Percentiles rank a stretch among this genome's conserved stretches.
These are phyloP conservation scores for Xiphorhynchus elegans DNA, from an alignment of 2,113 vertebrate genomes.

Conservation along the genomic window DNA sequence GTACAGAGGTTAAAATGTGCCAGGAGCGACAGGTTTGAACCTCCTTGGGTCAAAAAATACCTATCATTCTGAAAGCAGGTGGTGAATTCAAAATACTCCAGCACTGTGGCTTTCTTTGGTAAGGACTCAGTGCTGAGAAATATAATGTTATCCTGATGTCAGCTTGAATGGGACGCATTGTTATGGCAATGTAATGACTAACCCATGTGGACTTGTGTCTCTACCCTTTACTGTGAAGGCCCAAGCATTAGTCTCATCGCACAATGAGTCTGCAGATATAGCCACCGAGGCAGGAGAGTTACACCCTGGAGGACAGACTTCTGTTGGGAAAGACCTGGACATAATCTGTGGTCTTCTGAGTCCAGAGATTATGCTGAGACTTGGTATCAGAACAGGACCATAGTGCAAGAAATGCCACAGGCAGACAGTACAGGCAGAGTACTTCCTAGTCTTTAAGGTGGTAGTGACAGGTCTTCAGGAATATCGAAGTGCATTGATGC, in stretches of 20 bases:
- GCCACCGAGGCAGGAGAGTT: neutral
- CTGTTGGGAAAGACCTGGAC: neutral
- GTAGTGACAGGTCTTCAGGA: neutral
- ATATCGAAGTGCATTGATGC: neutral
- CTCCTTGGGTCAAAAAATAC: neutral
- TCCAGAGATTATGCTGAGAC: neutral
- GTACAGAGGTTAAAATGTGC: neutral
- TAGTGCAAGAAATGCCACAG: neutral
- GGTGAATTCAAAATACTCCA: neutral
- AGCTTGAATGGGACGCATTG: neutral
- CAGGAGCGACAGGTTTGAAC: neutral
- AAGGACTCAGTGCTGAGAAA: neutral
- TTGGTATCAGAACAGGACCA: neutral
- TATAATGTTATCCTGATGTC: neutral
- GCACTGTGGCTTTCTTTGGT: neutral
- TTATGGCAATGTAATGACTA: accelerated
- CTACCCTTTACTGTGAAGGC: neutral
- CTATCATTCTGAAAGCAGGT: neutral
- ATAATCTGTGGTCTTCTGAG: neutral
- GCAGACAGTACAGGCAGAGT: neutral
- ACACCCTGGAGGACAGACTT: accelerated
- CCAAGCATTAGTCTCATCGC: neutral
- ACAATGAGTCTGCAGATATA: neutral
- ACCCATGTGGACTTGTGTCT: neutral
- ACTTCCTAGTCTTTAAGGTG: neutral